Percentiles rank a stretch among this genome's conserved stretches.
phyloP scores from a whole-genome alignment of 2,888 invertebrate species.

The Acleris emargana region DNA sequence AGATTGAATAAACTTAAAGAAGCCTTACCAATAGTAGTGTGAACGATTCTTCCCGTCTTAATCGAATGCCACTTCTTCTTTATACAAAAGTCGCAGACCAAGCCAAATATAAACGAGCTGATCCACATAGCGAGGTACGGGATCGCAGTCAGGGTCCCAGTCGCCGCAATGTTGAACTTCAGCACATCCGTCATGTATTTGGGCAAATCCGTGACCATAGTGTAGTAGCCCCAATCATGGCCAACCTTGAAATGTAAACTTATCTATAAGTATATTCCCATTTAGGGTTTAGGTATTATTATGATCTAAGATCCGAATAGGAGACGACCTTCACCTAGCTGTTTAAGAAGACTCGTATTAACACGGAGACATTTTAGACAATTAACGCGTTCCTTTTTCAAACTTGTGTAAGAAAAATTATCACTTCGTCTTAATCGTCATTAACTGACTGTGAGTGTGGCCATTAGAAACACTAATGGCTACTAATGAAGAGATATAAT shows the following conservation, averaged over 20 bases:
- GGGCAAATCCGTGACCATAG: constrained; percentile 88
- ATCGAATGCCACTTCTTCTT: constrained; percentile 83
- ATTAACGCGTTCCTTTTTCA: no score
- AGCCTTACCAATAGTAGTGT: constrained; percentile 86
- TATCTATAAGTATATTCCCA: neutral
- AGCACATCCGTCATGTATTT: constrained; percentile 88
- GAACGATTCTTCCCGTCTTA: constrained; percentile 85
- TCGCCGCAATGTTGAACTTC: constrained; percentile 86
- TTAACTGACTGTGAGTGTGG: no score
- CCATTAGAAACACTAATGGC: no score
- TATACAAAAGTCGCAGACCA: constrained; percentile 87
- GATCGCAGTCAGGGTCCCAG: constrained; percentile 85
- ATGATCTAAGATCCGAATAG: no score
- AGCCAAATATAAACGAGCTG: constrained; percentile 86
- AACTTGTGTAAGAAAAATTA: no score
- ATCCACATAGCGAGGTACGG: constrained; percentile 88
- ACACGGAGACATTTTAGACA: no score
- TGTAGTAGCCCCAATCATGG: constrained; percentile 88
- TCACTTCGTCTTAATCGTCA: no score
- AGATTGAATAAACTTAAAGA: no score
- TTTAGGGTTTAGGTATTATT: no score
- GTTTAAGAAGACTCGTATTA: no score
- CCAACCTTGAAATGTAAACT: constrained; percentile 59
- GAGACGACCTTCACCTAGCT: no score
- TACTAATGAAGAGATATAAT: no score